A percentile compares a stretch with the other conserved stretches of the same genome.
Conservation (phyloP, 2,113 vertebrate species). For the Corapipo altera region DNA sequence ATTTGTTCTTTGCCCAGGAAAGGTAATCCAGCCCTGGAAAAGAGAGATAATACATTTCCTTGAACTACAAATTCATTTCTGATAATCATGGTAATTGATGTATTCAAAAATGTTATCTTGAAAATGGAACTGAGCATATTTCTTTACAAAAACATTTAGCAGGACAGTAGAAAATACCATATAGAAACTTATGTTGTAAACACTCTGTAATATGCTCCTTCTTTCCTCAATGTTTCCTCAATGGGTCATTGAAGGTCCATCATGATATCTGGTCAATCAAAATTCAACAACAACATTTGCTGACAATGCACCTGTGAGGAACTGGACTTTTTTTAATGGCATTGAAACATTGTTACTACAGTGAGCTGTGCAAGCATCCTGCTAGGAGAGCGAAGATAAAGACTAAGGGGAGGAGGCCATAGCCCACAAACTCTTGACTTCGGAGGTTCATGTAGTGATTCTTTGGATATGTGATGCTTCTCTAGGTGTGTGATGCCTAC, state of each 20-base stretch:
- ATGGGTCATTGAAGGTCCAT: not conserved
- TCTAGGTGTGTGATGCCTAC: not conserved
- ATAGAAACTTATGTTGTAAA: not conserved
- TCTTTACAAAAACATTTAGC: constrained; percentile 21
- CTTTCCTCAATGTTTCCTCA: constrained; percentile 1
- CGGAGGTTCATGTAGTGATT: not conserved
- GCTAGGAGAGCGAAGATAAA: not conserved
- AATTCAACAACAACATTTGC: not conserved
- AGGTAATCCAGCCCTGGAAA: constrained; percentile 39
- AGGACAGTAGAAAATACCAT: not conserved
- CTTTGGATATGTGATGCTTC: not conserved
- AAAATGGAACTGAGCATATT: not conserved
- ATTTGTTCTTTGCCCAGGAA: constrained; percentile 39
- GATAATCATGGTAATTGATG: constrained; percentile 20
- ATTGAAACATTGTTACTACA: not conserved
- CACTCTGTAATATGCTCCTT: not conserved
- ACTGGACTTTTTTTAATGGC: not conserved
- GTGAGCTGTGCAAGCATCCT: not conserved
- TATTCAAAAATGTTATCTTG: constrained; percentile 28
- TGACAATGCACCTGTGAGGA: not conserved
- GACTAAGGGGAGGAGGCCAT: not conserved
- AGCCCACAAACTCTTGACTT: not conserved
- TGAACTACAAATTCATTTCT: constrained; percentile 41
- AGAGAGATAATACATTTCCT: constrained; percentile 47
- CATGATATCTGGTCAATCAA: not conserved